Percentiles rank a stretch among this genome's conserved stretches.
These are phyloP conservation scores for Eupithecia dodoneata DNA, from an alignment of 2,888 invertebrate species.

Conservation along the genomic window DNA sequence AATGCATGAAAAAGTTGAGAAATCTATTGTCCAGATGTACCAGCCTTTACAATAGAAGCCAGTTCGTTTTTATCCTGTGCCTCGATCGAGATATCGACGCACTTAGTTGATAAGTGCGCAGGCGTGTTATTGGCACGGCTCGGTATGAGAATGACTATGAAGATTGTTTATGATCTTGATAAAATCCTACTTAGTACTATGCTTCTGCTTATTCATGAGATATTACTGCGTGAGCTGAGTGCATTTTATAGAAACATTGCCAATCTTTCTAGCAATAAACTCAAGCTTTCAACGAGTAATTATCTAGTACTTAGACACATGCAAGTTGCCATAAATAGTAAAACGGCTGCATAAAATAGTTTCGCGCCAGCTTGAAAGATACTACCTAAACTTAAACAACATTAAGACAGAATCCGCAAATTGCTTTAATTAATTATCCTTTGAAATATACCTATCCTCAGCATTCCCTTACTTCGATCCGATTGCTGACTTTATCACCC, in stretches of 20 bases:
- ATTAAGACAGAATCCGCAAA: slow-evolving; percentile 23
- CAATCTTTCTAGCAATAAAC: background rate
- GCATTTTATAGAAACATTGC: background rate
- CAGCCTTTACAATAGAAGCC: slow-evolving; percentile 2
- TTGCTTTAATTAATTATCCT: slow-evolving; percentile 25
- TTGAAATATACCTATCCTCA: slow-evolving; percentile 29
- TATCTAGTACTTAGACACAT: too few relatives aligned
- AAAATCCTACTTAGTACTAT: background rate
- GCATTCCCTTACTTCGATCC: slow-evolving; percentile 12
- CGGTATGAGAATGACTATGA: slow-evolving; percentile 29
- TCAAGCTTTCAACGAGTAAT: background rate
- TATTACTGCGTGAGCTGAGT: slow-evolving; percentile 13
- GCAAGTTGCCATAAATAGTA: background rate
- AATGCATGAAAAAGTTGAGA: background rate
- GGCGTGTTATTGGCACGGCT: slow-evolving; percentile 27
- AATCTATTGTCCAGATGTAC: background rate
- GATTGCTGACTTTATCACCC: slow-evolving; percentile 27
- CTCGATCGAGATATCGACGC: slow-evolving; percentile 63
- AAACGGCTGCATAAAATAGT: slow-evolving; percentile 3
- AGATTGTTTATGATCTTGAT: slow-evolving; percentile 23
- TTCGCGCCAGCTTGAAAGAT: slow-evolving; percentile 2
- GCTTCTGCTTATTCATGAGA: slow-evolving; percentile 1
- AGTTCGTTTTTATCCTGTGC: slow-evolving; percentile 23
- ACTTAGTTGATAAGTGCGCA: slow-evolving; percentile 58
- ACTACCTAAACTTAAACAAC: slow-evolving; percentile 5